Percentiles rank a stretch among this genome's conserved stretches.
Evolutionary conservation across 2,888 invertebrate species (phyloP).

Genomic region (Suillia variegata): DNA sequence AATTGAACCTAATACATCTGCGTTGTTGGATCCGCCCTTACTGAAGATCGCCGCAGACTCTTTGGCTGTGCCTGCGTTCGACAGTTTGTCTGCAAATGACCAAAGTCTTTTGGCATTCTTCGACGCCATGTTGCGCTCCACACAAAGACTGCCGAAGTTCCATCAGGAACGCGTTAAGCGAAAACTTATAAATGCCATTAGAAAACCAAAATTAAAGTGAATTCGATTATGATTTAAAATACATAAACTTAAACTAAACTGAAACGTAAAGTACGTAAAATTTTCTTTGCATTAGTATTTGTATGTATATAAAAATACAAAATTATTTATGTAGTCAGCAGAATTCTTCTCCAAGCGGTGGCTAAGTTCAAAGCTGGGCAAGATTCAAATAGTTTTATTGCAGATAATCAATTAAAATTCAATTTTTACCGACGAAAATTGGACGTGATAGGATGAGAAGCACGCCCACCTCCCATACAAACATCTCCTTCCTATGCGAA

Average conservation of each 20-base stretch:
- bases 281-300: too few species aligned
- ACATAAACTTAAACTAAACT: too few species aligned
- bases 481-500: too few species aligned
- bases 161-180: slow-evolving; percentile 32
- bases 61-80: not conserved
- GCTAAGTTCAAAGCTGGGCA: too few species aligned
- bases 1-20: slow-evolving; percentile 1
- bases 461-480: too few species aligned
- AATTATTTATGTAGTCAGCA: too few species aligned
- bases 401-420: too few species aligned
- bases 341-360: too few species aligned
- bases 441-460: too few species aligned
- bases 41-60: slow-evolving; percentile 1
- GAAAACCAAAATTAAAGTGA: slow-evolving; percentile 13
- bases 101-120: slow-evolving; percentile 32
- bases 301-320: slow-evolving; percentile 9
- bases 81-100: slow-evolving; percentile 21
- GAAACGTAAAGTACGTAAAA: too few species aligned
- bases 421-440: too few species aligned
- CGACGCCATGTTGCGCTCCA: slow-evolving; percentile 32
- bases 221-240: slow-evolving; percentile 22
- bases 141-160: slow-evolving; percentile 28
- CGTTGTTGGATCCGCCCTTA: not conserved
- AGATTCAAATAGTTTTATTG: too few species aligned
- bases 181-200: slow-evolving; percentile 25